Conservation (phyloP, 1,140 invertebrate species). For the Meloidogyne chitwoodi region DNA sequence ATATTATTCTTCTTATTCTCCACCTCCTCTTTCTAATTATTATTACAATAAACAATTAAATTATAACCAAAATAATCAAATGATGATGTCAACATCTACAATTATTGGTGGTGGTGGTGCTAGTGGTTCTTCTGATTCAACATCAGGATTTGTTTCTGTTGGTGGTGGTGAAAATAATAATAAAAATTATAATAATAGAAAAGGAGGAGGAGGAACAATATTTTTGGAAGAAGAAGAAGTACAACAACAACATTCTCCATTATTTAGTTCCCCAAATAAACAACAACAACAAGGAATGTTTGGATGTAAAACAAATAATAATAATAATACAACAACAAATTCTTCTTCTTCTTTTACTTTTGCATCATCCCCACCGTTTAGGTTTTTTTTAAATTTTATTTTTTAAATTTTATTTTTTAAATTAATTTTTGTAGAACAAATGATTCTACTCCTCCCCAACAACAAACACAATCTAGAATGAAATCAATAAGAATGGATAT, state of each 20-base stretch:
- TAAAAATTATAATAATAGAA: conserved; percentile 2
- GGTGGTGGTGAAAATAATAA: background rate
- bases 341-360: background rate
- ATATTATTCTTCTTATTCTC: background rate
- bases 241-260: background rate
- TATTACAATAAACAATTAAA: conserved; percentile 11
- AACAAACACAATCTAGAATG: background rate
- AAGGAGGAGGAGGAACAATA: background rate
- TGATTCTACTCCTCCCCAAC: background rate
- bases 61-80: conserved; percentile 9
- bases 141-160: conserved; percentile 40
- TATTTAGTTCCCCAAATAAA: background rate
- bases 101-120: conserved; percentile 3
- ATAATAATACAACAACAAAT: background rate
- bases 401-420: background rate
- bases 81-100: background rate
- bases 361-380: background rate
- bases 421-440: too few relatives aligned
- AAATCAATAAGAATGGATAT: conserved; percentile 48
- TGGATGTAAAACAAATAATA: too few relatives aligned
- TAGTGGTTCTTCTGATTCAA: conserved; percentile 38
- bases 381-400: background rate
- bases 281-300: background rate
- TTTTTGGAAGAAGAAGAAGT: background rate
- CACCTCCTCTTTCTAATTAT: background rate